Conservation (phyloP, 2,113 vertebrate species). For the Ochotona curzoniae region DNA sequence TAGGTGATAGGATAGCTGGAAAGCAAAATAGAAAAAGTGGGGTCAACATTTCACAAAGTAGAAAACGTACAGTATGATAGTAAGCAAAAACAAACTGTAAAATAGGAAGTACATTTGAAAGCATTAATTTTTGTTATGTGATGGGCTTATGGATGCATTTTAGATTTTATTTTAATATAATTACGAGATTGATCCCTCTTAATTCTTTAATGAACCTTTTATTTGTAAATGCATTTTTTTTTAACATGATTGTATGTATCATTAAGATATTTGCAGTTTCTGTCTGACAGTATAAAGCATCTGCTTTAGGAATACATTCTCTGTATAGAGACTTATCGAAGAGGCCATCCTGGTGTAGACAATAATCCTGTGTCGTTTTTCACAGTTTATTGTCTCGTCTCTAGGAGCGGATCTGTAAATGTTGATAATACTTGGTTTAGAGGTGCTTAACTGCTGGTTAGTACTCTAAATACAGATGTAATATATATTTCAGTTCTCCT, state of each 20-base stretch:
- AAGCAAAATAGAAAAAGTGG: slow-evolving; percentile 24
- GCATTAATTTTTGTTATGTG: neutral
- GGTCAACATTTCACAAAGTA: slow-evolving; percentile 34
- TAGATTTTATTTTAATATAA: slow-evolving; percentile 56
- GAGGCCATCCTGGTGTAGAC: neutral
- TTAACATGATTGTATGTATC: neutral
- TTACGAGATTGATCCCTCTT: slow-evolving; percentile 33
- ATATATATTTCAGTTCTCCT: neutral
- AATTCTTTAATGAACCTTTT: slow-evolving; percentile 37
- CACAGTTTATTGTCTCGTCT: neutral
- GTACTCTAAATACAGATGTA: slow-evolving; percentile 26
- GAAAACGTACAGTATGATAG: slow-evolving; percentile 1
- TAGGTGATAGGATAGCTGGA: neutral
- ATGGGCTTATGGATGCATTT: slow-evolving; percentile 42
- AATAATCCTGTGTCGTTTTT: slow-evolving; percentile 13
- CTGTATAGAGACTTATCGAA: slow-evolving; percentile 6
- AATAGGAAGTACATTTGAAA: slow-evolving; percentile 49
- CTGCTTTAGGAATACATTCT: slow-evolving; percentile 17
- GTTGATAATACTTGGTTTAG: neutral
- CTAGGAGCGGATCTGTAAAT: slow-evolving; percentile 21
- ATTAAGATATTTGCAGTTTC: slow-evolving; percentile 41
- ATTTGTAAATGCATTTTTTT: slow-evolving; percentile 41
- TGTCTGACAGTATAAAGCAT: neutral
- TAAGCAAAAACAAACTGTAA: slow-evolving; percentile 6
- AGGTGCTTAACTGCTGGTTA: neutral